These are phyloP conservation scores for Danionella dracula DNA, from an alignment of 2,797 vertebrate species.

Conservation along the genomic window DNA sequence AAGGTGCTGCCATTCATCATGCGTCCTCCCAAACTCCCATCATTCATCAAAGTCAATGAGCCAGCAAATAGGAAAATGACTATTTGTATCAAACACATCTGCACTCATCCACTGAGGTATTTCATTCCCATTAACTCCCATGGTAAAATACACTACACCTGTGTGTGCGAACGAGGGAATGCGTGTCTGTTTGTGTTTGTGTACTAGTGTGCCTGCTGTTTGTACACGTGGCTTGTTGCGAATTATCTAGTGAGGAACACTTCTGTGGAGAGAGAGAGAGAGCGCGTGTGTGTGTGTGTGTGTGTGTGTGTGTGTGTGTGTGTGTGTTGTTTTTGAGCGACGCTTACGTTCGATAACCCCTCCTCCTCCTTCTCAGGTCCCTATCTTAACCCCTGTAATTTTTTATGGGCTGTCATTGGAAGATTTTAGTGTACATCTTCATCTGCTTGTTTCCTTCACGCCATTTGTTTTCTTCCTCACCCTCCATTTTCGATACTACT, in stretches of 20 bases:
- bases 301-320: slow-evolving; percentile 18
- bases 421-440: slow-evolving; percentile 67
- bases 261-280: slow-evolving; percentile 74
- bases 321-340: slow-evolving; percentile 59
- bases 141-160: slow-evolving; percentile 89
- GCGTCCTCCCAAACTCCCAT: slow-evolving; percentile 99
- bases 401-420: slow-evolving; percentile 61
- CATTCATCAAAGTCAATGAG: slow-evolving; percentile 99
- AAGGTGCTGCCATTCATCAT: slow-evolving; percentile 99
- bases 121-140: slow-evolving; percentile 99
- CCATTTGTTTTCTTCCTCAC: slow-evolving; percentile 52
- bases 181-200: slow-evolving; percentile 33
- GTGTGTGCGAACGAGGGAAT: slow-evolving; percentile 22
- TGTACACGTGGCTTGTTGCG: slow-evolving; percentile 83
- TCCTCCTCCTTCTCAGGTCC: slow-evolving; percentile 45
- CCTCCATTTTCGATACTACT: not conserved
- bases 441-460: slow-evolving; percentile 46
- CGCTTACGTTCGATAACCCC: slow-evolving; percentile 59
- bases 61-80: slow-evolving; percentile 99
- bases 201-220: slow-evolving; percentile 64
- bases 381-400: slow-evolving; percentile 50
- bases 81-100: slow-evolving; percentile 99
- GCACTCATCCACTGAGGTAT: slow-evolving; percentile 99
- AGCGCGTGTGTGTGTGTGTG: too few species aligned
- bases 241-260: slow-evolving; percentile 75